A percentile compares a stretch with the other conserved stretches of the same genome.
Conservation (phyloP, 2,888 invertebrate genomes). For the Perithous albicinctus region DNA sequence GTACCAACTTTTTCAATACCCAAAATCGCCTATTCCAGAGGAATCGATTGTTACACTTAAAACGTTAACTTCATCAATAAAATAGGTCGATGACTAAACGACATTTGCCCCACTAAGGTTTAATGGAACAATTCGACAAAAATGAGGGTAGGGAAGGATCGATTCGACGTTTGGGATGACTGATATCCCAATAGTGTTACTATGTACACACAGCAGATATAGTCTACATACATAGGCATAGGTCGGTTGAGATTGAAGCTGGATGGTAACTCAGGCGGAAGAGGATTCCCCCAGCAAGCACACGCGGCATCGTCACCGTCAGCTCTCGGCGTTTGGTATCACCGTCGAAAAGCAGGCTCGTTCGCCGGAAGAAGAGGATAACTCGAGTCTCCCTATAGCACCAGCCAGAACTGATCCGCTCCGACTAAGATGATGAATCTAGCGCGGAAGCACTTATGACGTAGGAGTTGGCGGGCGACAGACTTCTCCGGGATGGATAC, state of each 20-base stretch:
- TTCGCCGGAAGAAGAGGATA: constrained; percentile 78
- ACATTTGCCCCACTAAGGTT: neutral
- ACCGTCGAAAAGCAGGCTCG: constrained; percentile 47
- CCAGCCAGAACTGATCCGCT: constrained; percentile 69
- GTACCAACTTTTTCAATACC: too few relatives aligned
- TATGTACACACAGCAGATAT: neutral
- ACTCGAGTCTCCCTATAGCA: constrained; percentile 60
- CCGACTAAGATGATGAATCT: constrained; percentile 83
- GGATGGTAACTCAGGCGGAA: constrained; percentile 73
- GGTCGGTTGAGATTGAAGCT: constrained; percentile 63
- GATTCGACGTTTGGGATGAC: constrained; percentile 2
- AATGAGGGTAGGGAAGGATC: neutral
- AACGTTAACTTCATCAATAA: neutral
- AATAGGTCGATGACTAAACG: neutral
- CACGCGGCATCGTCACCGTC: constrained; percentile 6
- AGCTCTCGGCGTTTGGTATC: constrained; percentile 36
- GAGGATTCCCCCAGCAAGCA: constrained; percentile 69
- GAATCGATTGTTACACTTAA: neutral
- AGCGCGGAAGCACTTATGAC: constrained; percentile 84
- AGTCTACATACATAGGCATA: constrained; percentile 4
- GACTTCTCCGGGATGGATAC: constrained; percentile 17
- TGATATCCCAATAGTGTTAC: neutral
- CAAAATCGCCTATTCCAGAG: too few relatives aligned
- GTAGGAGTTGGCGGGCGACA: constrained; percentile 71
- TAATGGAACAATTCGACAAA: neutral